These are phyloP conservation scores for Spinibarbus caldwelli DNA, from an alignment of 2,797 vertebrate species.

Conservation along the genomic window DNA sequence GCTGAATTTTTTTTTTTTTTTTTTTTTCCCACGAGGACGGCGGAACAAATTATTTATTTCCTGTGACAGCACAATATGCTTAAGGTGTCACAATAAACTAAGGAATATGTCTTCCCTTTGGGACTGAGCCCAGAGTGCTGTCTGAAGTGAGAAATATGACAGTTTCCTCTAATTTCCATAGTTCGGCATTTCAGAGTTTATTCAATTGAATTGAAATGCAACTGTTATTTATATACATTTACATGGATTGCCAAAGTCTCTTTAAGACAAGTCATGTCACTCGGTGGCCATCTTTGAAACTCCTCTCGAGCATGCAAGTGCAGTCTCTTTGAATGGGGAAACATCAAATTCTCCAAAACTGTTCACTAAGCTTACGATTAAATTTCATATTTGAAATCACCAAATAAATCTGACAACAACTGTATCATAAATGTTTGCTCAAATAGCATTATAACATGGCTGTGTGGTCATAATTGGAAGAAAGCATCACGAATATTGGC, in stretches of 20 bases:
- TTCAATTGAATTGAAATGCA: constrained; percentile 15
- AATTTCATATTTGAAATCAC: no score
- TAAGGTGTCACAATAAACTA: constrained; percentile 34
- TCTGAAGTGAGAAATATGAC: constrained; percentile 18
- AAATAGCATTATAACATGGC: constrained; percentile 2
- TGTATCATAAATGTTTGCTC: no score
- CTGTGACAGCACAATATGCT: constrained; percentile 35
- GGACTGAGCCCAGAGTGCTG: constrained; percentile 16
- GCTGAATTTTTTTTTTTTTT: neutral
- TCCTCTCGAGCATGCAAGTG: no score
- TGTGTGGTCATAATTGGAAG: neutral
- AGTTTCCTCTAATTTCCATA: constrained; percentile 17
- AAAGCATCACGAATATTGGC: neutral
- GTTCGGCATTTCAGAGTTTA: constrained; percentile 8
- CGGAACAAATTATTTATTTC: constrained; percentile 21
- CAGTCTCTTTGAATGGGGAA: no score
- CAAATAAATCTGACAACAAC: no score
- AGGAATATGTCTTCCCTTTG: constrained; percentile 35
- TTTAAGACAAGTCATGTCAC: no score
- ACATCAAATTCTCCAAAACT: no score
- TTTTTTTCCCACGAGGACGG: neutral
- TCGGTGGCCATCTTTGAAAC: no score
- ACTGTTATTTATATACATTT: constrained; percentile 22
- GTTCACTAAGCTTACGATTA: no score
- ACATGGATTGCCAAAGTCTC: no score